Conservation (phyloP, 1,140 invertebrate species). For the Apis dorsata region DNA sequence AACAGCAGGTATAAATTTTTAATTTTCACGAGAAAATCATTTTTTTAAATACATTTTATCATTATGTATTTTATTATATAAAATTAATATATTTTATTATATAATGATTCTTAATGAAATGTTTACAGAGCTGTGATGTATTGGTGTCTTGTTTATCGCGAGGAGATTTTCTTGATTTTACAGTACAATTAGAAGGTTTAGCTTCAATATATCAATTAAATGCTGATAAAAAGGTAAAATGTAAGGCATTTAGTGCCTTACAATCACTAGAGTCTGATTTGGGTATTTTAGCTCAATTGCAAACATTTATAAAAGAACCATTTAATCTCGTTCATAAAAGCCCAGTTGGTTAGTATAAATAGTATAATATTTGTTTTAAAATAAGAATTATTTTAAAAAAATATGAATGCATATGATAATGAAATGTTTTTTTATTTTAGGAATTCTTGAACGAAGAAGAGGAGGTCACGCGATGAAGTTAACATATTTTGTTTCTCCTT, state of each 20-base stretch:
- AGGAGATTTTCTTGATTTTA: constrained; percentile 96
- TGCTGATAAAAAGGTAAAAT: constrained; percentile 96
- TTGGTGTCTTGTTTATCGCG: constrained; percentile 88
- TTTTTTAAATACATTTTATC: neutral
- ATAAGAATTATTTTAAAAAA: neutral
- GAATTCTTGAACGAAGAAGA: constrained; percentile 86
- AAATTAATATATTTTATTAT: neutral
- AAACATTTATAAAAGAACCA: constrained; percentile 90
- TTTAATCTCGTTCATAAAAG: constrained; percentile 94
- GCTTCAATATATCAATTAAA: constrained; percentile 96
- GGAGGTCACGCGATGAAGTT: constrained; percentile 95
- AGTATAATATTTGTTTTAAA: neutral
- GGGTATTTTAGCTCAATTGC: constrained; percentile 89
- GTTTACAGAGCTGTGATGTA: constrained; percentile 90
- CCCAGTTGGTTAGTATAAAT: constrained; percentile 85
- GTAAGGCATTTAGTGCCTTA: constrained; percentile 94
- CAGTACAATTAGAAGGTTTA: constrained; percentile 93
- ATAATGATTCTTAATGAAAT: constrained; percentile 4
- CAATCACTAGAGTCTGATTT: constrained; percentile 96
- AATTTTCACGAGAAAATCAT: neutral
- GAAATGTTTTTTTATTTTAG: constrained; percentile 49
- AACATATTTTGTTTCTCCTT: constrained; percentile 97
- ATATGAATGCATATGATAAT: neutral
- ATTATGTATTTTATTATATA: neutral
- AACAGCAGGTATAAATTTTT: constrained; percentile 79